Conservation (phyloP, 2,113 vertebrate genomes). For the Pangasianodon gigas region DNA sequence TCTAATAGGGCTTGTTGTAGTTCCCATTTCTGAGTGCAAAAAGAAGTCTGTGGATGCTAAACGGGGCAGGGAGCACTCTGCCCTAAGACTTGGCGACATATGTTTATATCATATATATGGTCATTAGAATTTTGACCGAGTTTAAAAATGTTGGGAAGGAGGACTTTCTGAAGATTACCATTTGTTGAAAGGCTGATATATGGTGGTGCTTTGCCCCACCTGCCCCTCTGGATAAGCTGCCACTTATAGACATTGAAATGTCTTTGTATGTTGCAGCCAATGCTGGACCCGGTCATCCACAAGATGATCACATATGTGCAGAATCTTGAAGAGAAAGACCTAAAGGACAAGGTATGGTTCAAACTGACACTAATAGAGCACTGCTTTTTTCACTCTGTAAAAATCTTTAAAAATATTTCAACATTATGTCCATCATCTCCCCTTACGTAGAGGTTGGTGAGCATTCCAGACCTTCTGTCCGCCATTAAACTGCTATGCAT, state of each 20-base stretch:
- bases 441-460: conserved; percentile 83
- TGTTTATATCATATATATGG: background rate
- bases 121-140: too few species aligned
- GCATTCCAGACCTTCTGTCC: conserved; percentile 94
- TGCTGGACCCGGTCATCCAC: conserved; percentile 97
- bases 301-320: conserved; percentile 97
- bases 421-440: background rate
- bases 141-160: background rate
- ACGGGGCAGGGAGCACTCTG: background rate
- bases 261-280: conserved; percentile 78
- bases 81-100: too few species aligned
- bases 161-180: background rate
- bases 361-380: background rate
- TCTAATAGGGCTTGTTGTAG: background rate
- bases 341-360: conserved; percentile 93
- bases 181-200: background rate
- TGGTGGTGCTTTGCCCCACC: background rate
- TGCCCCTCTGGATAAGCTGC: background rate
- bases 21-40: background rate
- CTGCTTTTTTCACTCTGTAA: background rate
- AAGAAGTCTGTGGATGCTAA: background rate
- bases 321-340: conserved; percentile 96
- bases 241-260: background rate
- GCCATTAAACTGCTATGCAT: conserved; percentile 97
- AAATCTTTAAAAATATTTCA: background rate